phyloP scores from a whole-genome alignment of 2,113 vertebrate species.

The Erythrocercus mccallii region DNA sequence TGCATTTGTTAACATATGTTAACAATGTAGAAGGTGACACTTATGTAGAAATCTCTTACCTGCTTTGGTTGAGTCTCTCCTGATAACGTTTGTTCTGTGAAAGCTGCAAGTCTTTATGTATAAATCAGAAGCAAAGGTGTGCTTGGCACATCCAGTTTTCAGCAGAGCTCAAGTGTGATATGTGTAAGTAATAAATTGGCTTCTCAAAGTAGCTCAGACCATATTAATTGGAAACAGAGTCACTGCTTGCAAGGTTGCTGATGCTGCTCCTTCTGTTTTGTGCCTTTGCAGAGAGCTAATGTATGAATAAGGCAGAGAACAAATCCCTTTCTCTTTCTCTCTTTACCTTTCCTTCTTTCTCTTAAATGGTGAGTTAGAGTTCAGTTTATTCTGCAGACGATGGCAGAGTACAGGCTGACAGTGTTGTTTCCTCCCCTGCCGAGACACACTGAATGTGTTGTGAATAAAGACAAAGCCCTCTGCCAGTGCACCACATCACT shows the following conservation, averaged over 20 bases:
- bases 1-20: slow-evolving; percentile 34
- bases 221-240: slow-evolving; percentile 55
- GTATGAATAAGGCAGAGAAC: slow-evolving; percentile 53
- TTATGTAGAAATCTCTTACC: slow-evolving; percentile 75
- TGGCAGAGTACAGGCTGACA: slow-evolving; percentile 63
- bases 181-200: slow-evolving; percentile 59
- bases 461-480: slow-evolving; percentile 77
- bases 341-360: slow-evolving; percentile 33
- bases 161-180: slow-evolving; percentile 55
- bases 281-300: slow-evolving; percentile 66
- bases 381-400: slow-evolving; percentile 60
- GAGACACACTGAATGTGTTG: slow-evolving; percentile 74
- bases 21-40: slow-evolving; percentile 49
- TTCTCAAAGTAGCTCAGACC: slow-evolving; percentile 69
- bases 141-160: slow-evolving; percentile 57
- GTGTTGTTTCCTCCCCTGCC: slow-evolving; percentile 63
- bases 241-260: slow-evolving; percentile 66
- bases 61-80: slow-evolving; percentile 64
- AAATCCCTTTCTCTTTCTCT: slow-evolving; percentile 13
- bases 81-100: slow-evolving; percentile 57
- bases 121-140: slow-evolving; percentile 61
- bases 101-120: slow-evolving; percentile 58
- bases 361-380: slow-evolving; percentile 55
- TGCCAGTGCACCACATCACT: slow-evolving; percentile 50
- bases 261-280: slow-evolving; percentile 66